phyloP scores from a whole-genome alignment of 2,888 invertebrate species.

The Bhutanitis thaidina region DNA sequence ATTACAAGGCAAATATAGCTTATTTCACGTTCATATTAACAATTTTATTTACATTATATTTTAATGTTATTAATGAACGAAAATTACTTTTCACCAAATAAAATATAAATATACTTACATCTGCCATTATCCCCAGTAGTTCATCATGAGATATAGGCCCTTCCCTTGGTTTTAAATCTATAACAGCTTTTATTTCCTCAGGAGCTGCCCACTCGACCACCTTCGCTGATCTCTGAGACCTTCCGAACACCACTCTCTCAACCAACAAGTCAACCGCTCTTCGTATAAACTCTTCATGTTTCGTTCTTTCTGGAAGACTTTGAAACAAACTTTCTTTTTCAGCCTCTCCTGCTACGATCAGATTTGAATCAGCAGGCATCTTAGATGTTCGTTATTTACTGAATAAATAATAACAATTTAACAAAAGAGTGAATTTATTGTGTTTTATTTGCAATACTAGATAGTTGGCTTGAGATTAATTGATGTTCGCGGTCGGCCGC shows the following conservation, averaged over 20 bases:
- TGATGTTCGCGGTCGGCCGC: constrained; percentile 55
- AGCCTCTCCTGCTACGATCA: constrained; percentile 53
- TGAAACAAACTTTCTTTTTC: constrained; percentile 64
- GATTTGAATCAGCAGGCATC: constrained; percentile 73
- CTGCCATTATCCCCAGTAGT: constrained; percentile 82
- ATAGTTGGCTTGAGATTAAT: constrained; percentile 18
- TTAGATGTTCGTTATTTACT: constrained; percentile 31
- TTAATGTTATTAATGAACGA: no score
- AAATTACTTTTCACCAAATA: no score
- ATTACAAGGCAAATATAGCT: no score
- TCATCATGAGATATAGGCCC: constrained; percentile 83
- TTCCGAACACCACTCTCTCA: constrained; percentile 87
- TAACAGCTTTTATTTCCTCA: constrained; percentile 82
- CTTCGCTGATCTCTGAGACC: constrained; percentile 84
- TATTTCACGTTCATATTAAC: no score
- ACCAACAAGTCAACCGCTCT: constrained; percentile 85
- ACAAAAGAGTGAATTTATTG: constrained; percentile 16
- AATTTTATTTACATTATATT: no score
- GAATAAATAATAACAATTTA: neutral
- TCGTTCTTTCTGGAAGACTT: constrained; percentile 81
- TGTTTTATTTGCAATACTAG: constrained; percentile 26
- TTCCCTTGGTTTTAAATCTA: constrained; percentile 83
- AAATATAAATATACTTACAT: constrained; percentile 75
- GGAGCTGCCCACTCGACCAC: constrained; percentile 92
- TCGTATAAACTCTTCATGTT: constrained; percentile 86